Evolutionary conservation across 2,888 invertebrate genomes (phyloP).

Genomic region (Eurytoma adleriae): DNA sequence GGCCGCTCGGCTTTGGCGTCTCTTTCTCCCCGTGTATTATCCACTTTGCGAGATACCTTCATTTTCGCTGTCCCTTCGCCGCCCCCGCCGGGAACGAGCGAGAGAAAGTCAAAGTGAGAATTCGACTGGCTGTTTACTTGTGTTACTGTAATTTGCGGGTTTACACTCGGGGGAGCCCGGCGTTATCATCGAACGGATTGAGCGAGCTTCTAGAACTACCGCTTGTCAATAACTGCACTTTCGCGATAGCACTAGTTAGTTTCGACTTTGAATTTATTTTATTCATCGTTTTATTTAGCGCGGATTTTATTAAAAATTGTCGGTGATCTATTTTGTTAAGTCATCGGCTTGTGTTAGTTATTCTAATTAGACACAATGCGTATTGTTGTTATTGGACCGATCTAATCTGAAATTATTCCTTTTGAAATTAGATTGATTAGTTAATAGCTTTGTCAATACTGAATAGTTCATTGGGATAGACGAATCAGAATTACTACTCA

Average conservation of each 20-base stretch:
- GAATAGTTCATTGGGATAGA: slow-evolving; percentile 1
- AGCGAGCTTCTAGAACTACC: background rate
- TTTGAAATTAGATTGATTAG: slow-evolving; percentile 25
- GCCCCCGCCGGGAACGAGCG: slow-evolving; percentile 4
- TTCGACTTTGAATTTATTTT: too few relatives aligned
- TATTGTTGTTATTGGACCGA: background rate
- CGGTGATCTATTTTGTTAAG: too few relatives aligned
- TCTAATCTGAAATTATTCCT: background rate
- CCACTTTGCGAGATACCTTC: slow-evolving; percentile 43
- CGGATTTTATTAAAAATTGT: too few relatives aligned
- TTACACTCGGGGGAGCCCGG: slow-evolving; percentile 12
- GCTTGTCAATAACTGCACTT: too few relatives aligned
- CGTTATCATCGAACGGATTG: background rate
- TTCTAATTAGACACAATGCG: background rate
- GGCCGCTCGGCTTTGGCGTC: slow-evolving; percentile 43
- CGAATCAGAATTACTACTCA: background rate
- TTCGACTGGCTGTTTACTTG: slow-evolving; percentile 25
- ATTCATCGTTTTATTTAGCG: too few relatives aligned
- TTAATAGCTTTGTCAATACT: slow-evolving; percentile 25
- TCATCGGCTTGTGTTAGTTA: too few relatives aligned
- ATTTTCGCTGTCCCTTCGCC: slow-evolving; percentile 9
- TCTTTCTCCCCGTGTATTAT: slow-evolving; percentile 59
- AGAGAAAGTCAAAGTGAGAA: slow-evolving; percentile 34
- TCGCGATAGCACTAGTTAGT: too few relatives aligned
- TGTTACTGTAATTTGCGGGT: slow-evolving; percentile 25